Base-by-base conservation (phyloP, 2,113 vertebrate species). In the Salvelinus fontinalis region DNA sequence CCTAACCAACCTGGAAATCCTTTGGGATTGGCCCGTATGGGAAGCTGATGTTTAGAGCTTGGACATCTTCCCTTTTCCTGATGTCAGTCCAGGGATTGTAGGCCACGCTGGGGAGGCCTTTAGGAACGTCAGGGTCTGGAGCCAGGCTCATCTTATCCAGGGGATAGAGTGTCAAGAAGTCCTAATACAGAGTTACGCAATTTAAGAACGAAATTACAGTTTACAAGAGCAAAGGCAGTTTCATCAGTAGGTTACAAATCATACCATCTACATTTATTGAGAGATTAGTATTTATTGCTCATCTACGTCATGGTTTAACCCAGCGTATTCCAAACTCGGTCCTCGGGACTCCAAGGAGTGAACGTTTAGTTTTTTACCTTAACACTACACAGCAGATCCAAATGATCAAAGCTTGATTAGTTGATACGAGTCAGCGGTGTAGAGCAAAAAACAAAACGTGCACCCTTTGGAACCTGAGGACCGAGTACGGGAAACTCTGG, bases 31-130 rank as follows among this genome's bases (percentile, higher is more conserved):
- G 68, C 44, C 68, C 68, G 8, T 70, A 70, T 18, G 68, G 68
- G 68, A 70, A 70, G 68, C 68, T 70, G 68, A n/a, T 70, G 68
- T 70, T 70, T 1, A 70, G 68, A 1, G n/a, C 34, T 12, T 48
- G 68, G 11, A 70, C 68, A 49, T 70, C 68, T 4, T 70, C 68
- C 18, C 68, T 49, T 7, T 24, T 70, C 34, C 68, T 9, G 20
- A 70, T 44, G 12, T 70, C 68, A 27, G 29, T 70, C 68, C 68
- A 70, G 44, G 68, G 68, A 29, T 70, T 70, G 44, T 70, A 70
- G n/a, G 68, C 68, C n/a, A 70, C 68, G 2, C 20, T 48, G 39
- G 68, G 68, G 34, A 70, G 68, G 39, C 68, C 68, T 22, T 22
- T 12, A 8, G 68, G 68, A 44, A 70, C 68, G 5, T 70, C 9